phyloP scores from a whole-genome alignment of 2,113 vertebrate species.

The Rhinichthys klamathensis region DNA sequence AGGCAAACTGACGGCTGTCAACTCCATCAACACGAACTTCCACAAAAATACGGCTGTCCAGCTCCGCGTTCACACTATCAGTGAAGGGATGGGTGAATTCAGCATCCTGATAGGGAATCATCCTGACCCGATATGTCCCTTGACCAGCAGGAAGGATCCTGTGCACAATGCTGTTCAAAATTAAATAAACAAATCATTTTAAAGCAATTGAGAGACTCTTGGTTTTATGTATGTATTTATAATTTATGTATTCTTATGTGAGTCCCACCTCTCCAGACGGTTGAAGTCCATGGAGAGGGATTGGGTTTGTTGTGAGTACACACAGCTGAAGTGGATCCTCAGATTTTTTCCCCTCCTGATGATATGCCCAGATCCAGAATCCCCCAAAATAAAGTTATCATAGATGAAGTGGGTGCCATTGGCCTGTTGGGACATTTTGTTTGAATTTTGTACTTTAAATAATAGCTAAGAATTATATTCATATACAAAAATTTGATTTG shows the following conservation, averaged over 20 bases:
- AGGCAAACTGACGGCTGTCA: conserved; percentile 62
- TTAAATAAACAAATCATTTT: neutral
- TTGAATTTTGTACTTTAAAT: neutral
- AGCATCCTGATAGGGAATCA: conserved; percentile 66
- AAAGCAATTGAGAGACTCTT: neutral
- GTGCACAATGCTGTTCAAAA: conserved; percentile 56
- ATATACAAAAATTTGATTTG: neutral
- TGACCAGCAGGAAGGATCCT: conserved; percentile 58
- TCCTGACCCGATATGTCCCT: conserved; percentile 59
- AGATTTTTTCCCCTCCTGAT: conserved; percentile 8
- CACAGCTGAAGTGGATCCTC: conserved; percentile 21
- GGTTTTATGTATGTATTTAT: neutral
- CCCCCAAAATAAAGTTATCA: conserved; percentile 22
- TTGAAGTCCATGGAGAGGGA: conserved; percentile 30
- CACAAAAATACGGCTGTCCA: conserved; percentile 64
- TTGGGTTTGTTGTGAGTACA: conserved; percentile 37
- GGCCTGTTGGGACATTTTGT: conserved; percentile 9
- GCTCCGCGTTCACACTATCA: conserved; percentile 12
- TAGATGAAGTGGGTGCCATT: conserved; percentile 48
- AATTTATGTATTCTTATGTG: neutral
- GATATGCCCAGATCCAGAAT: neutral
- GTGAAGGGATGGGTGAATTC: conserved; percentile 54
- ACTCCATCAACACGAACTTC: conserved; percentile 61
- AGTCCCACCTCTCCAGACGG: conserved; percentile 37
- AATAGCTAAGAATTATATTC: no score